Conservation (phyloP, 2,888 invertebrate genomes). For the Willowsia nigromaculata region DNA sequence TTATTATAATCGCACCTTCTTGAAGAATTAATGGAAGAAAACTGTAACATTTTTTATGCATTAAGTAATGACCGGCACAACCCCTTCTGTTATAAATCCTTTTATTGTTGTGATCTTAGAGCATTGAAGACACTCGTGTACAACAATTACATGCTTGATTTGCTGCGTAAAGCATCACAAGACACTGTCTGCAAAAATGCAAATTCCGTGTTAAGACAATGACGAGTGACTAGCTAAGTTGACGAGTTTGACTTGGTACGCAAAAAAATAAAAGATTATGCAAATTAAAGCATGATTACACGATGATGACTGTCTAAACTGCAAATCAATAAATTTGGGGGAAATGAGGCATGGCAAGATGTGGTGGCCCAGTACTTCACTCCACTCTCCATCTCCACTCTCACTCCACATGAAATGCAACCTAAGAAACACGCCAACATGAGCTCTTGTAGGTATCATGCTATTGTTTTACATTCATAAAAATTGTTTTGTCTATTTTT, state of each 20-base stretch:
- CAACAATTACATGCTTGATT: neutral
- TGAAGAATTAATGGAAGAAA: constrained; percentile 20
- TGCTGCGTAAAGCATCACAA: neutral
- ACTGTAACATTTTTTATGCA: neutral
- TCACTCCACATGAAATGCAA: too few relatives aligned
- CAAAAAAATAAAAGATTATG: constrained; percentile 15
- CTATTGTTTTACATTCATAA: neutral
- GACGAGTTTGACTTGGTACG: neutral
- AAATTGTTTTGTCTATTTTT: constrained; percentile 1
- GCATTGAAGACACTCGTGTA: neutral
- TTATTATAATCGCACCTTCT: neutral
- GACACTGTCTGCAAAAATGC: constrained; percentile 2
- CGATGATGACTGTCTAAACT: constrained; percentile 40
- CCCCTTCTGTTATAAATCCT: neutral
- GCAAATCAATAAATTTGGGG: constrained; percentile 53
- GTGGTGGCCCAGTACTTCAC: too few relatives aligned
- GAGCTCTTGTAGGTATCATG: neutral
- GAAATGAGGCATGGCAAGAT: constrained; percentile 34
- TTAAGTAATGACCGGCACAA: neutral
- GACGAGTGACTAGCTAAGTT: neutral
- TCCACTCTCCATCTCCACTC: too few relatives aligned
- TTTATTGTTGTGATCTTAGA: neutral
- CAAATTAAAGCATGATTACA: constrained; percentile 13
- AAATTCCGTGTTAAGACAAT: neutral
- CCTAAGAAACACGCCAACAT: too few relatives aligned